Percentiles rank a stretch among this genome's conserved stretches.
These are phyloP conservation scores for Leptinotarsa haldemani DNA, from an alignment of 2,888 invertebrate species.

Conservation along the genomic window DNA sequence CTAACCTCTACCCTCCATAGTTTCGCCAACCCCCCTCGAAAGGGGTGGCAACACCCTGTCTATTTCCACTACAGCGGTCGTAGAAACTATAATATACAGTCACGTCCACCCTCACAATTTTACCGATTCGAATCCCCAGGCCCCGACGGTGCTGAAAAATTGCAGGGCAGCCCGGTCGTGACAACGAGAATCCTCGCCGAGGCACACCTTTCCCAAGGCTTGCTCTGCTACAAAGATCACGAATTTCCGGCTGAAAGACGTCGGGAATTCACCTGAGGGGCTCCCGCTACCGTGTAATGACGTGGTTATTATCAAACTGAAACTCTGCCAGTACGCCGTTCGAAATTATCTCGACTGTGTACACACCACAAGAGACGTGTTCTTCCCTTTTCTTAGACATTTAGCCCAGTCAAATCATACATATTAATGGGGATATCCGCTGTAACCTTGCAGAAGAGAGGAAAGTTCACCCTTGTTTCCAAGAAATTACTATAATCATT, in stretches of 20 bases:
- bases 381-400: neutral
- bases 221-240: neutral
- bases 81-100: no score
- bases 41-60: neutral
- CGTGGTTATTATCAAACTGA: constrained; percentile 8
- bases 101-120: no score
- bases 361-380: constrained; percentile 10
- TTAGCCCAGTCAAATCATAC: neutral
- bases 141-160: no score
- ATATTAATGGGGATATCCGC: no score
- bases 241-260: constrained; percentile 6
- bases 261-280: neutral
- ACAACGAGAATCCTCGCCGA: neutral
- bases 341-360: constrained; percentile 11
- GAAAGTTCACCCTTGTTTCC: no score
- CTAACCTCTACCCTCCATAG: no score
- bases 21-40: no score
- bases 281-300: neutral
- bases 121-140: no score
- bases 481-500: no score
- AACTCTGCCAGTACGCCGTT: constrained; percentile 3
- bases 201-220: neutral
- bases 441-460: no score
- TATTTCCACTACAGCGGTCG: neutral
- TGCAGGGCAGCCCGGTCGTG: no score